These are phyloP conservation scores for Theretra japonica DNA, from an alignment of 2,888 invertebrate genomes.

Conservation along the genomic window DNA sequence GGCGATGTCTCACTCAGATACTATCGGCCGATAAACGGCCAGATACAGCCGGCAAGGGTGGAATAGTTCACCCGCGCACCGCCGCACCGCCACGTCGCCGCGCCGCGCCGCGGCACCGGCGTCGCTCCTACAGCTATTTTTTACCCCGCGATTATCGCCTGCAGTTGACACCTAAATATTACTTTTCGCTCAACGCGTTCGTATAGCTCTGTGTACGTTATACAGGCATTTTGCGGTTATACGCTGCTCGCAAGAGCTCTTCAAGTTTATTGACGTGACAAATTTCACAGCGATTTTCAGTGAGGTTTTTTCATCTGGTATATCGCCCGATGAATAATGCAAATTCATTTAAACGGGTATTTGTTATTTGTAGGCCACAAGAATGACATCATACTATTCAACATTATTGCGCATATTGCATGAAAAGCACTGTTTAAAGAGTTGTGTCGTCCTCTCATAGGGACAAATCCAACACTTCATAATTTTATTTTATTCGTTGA, in stretches of 20 bases:
- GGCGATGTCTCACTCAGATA: conserved; percentile 85
- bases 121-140: conserved; percentile 67
- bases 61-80: conserved; percentile 67
- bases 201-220: conserved; percentile 55
- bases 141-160: conserved; percentile 82
- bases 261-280: conserved; percentile 73
- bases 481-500: background rate
- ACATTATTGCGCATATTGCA: background rate
- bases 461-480: background rate
- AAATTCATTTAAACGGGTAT: background rate
- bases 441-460: background rate
- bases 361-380: background rate
- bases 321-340: conserved; percentile 8
- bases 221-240: conserved; percentile 72
- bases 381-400: too few species aligned
- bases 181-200: conserved; percentile 69
- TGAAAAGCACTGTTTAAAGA: background rate
- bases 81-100: conserved; percentile 49
- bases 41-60: conserved; percentile 76
- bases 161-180: conserved; percentile 84
- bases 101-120: conserved; percentile 26
- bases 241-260: conserved; percentile 62
- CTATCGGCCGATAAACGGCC: conserved; percentile 82
- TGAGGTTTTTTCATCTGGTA: conserved; percentile 10
- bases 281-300: conserved; percentile 55